Evolutionary conservation across 2,888 invertebrate genomes (phyloP), one percentile per base, ranked within the genome.

Genomic region (Drosophila antonietae): DNA sequence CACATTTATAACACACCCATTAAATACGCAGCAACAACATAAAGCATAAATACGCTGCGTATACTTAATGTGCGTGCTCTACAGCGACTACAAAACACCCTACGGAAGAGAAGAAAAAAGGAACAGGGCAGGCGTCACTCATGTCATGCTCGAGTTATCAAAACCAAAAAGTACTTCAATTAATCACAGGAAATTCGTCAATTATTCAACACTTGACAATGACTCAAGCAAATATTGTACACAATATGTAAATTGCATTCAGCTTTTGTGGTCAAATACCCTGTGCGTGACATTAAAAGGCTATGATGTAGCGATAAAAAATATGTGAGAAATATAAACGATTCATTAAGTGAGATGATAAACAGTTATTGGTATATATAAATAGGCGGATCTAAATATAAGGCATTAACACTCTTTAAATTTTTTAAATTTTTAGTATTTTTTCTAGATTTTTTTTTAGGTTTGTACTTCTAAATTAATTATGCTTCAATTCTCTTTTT

Each of bases 131-230:
- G 37, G 57, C 44, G 12, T 18, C 31, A 23, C 56, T 60, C 49
- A n/a, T 64, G 63, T 64, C 71, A 52, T 58, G 68, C 58, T 51
- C 59, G 75, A 70, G 80, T 60, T 66, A 79, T 65, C 55, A 65
- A 63, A 58, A 66, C 60, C 47, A 15, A 56, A 74, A 70, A 79
- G 75, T 70, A 70, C 79, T 79, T 67, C 61, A 79, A 64, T 77
- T 75, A 78, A 79, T 79, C 79, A 77, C 75, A 64, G 77, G 51
- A 70, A 79, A 52, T 63, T 78, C 75, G 61, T 78, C 72, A 78
- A 80, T 78, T 80, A 80, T 80, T 72, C 76, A 78, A 10, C 71
- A 63, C 56, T 65, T 66, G 70, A 74, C 70, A 74, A 70, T 53
- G 60, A 61, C 68, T 23, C 53, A 51, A 56, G 56, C 53, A 60